Evolutionary conservation across 2,113 vertebrate species (phyloP).

Genomic region (Lepus europaeus): DNA sequence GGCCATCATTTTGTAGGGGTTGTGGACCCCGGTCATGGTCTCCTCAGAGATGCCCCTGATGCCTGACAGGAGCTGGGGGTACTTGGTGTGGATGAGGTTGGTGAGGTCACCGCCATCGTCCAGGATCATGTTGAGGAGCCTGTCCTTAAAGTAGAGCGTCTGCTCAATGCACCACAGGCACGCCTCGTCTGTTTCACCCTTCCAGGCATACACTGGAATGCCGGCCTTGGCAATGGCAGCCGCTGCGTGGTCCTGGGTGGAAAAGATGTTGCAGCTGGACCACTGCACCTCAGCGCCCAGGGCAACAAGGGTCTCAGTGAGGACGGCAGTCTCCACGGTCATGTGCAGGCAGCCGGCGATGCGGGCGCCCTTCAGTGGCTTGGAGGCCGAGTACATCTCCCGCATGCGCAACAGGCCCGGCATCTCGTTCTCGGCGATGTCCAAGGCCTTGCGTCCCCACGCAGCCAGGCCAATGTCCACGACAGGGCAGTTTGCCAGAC

Average conservation of each 20-base stretch:
- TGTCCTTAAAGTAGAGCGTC: slow-evolving; percentile 96
- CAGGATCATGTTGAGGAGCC: slow-evolving; percentile 98
- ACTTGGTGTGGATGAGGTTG: slow-evolving; percentile 96
- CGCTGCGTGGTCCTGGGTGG: too few species aligned
- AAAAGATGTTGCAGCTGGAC: too few species aligned
- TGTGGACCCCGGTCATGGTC: slow-evolving; percentile 98
- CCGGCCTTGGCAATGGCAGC: too few species aligned
- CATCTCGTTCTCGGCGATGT: slow-evolving; percentile 99
- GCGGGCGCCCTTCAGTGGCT: slow-evolving; percentile 95
- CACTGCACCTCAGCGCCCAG: slow-evolving; percentile 95
- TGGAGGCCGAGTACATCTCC: slow-evolving; percentile 92
- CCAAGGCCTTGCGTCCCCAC: slow-evolving; percentile 97
- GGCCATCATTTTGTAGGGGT: slow-evolving; percentile 97
- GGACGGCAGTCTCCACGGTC: slow-evolving; percentile 98
- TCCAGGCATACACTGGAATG: slow-evolving; percentile 96
- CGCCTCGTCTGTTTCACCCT: slow-evolving; percentile 97
- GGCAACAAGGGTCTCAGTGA: slow-evolving; percentile 96
- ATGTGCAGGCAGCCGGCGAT: slow-evolving; percentile 98
- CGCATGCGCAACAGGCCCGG: slow-evolving; percentile 98
- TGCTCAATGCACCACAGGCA: slow-evolving; percentile 99
- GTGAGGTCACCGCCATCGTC: slow-evolving; percentile 98
- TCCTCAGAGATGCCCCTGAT: slow-evolving; percentile 97
- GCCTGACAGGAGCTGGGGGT: slow-evolving; percentile 94
- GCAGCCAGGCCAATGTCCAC: slow-evolving; percentile 95
- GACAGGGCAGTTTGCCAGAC: slow-evolving; percentile 93